Evolutionary conservation across 1,140 invertebrate species (phyloP), one percentile per base, ranked within the genome.

Genomic region (Lucilia cuprina): DNA sequence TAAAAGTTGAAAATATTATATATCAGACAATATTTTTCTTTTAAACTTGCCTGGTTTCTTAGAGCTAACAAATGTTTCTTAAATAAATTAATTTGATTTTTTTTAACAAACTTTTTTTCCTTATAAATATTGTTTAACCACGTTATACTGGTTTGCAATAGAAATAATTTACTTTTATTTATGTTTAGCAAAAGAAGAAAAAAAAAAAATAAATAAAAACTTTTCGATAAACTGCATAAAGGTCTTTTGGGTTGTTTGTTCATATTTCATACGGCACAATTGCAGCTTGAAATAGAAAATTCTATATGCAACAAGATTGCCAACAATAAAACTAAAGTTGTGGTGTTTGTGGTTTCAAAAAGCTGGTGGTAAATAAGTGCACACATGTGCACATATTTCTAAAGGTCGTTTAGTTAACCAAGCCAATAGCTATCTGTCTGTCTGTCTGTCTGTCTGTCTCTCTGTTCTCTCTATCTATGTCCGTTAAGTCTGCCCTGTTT

Each of bases 331-430:
- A 60, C 55, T 12, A 25, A 8, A 70, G 0, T 70, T 70, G 65
- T 70, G 65, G 65, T 70, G 1, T 21, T 25, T 21, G 65, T 70
- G 65, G 65, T 70, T 70, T 21, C 7, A 30, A 30, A n/a, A 55
- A 55, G 13, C 50, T 55, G 50, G 4, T 55, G 50, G 50, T 12
- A 70, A 70, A 70, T 21, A 30, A 30, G 41, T 49, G 41, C 77
- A 80, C 75, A 78, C 41, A 49, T 80, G 77, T 80, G 77, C 77
- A 80, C 77, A 80, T 80, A 49, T 80, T 80, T 80, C 77, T 80
- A 80, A 80, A 80, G 77, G 77, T 80, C 77, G 77, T 80, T 80
- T 50, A 21, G 77, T 80, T 25, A 49, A 19, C 47, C 41, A 80
- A 25, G 21, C 35, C 19, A 21, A 17, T 55, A 5, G 9, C 17